Evolutionary conservation across 2,797 vertebrate genomes (phyloP).

Genomic region (Sebastes jordani): DNA sequence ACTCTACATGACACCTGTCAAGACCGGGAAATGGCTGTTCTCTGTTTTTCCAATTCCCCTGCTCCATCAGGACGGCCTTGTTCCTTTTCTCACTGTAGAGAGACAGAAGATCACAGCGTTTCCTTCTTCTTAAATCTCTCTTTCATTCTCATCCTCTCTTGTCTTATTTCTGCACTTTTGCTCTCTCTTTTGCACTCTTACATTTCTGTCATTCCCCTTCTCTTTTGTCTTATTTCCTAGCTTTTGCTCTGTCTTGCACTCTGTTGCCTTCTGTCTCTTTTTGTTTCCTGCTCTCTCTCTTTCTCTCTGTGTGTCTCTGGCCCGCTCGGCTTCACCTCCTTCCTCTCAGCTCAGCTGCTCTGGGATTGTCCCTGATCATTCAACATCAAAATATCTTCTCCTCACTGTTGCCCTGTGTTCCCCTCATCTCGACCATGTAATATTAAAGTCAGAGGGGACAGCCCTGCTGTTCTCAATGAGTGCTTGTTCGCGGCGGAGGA

Average conservation of each 20-base stretch:
- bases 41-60: constrained; percentile 53
- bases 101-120: constrained; percentile 46
- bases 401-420: constrained; percentile 50
- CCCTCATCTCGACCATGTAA: constrained; percentile 66
- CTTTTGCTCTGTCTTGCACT: neutral
- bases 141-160: constrained; percentile 34
- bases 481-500: constrained; percentile 20
- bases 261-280: constrained; percentile 16
- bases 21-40: constrained; percentile 51
- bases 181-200: constrained; percentile 5
- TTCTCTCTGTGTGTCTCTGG: neutral
- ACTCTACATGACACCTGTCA: constrained; percentile 72
- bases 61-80: constrained; percentile 41
- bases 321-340: constrained; percentile 1
- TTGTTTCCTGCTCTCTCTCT: neutral
- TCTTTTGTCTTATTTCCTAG: constrained; percentile 7
- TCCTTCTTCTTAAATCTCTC: constrained; percentile 17
- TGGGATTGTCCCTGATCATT: constrained; percentile 60
- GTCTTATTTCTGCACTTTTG: constrained; percentile 10
- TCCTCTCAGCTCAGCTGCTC: constrained; percentile 47
- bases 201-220: constrained; percentile 8
- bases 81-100: constrained; percentile 32
- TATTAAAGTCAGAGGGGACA: constrained; percentile 65
- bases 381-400: constrained; percentile 51
- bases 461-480: constrained; percentile 58